Evolutionary conservation across 2,888 invertebrate genomes (phyloP), one percentile per base, ranked within the genome.

Genomic region (Galerucella pusilla): DNA sequence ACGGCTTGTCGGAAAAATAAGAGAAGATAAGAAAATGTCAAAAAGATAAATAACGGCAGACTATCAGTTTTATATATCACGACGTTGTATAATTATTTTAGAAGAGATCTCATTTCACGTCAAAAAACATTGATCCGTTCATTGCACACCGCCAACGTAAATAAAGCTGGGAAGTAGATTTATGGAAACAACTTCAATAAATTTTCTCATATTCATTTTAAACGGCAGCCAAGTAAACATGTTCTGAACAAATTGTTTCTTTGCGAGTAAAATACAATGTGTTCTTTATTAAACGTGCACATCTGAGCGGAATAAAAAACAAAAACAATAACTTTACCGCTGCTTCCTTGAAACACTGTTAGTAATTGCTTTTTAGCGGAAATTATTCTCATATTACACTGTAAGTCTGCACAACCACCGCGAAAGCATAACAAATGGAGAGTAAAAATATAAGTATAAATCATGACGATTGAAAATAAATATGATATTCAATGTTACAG

Each of bases 171-270:
- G 35, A 16, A 64, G 64, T 71, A 60, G 60, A 73, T 75, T 75
- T 75, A 75, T 70, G 69, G 57, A 73, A 73, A 67, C 66, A 73
- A 75, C 66, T 54, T 70, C 61, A 54, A 75, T 75, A 70, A 73
- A 72, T 73, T 73, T 46, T 63, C 65, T 54, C 67, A 65, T 63
- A 65, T 75, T 69, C 68, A 49, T 69, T 75, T 67, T 60, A 65
- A 57, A 61, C 46, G 75, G 65, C 69, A 73, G 61, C 69, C 60
- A 52, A 61, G 67, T 67, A 71, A 70, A 73, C 75, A 69, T 65
- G 66, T 66, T 66, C 66, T 12, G 54, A 72, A 65, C 75, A 70
- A 75, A 75, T 75, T 73, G 73, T 75, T 75, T 73, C 60, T 70
- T 66, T 75, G 75, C 25, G 60, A 61, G 66, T 66, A 66, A 69